phyloP scores from a whole-genome alignment of 2,113 vertebrate genomes.

The Chionomys nivalis region DNA sequence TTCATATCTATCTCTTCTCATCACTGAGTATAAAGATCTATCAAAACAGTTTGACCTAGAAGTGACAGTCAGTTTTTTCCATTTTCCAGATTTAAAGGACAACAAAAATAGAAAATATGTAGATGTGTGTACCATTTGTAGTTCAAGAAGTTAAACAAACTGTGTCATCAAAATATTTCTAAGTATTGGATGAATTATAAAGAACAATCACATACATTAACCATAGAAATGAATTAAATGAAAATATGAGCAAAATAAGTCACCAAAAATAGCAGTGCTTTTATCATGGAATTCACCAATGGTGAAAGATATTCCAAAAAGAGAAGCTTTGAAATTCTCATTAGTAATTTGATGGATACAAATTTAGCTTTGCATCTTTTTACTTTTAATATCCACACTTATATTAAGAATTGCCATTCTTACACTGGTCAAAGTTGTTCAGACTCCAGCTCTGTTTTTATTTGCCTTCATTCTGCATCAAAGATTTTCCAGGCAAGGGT shows the following conservation, averaged over 20 bases:
- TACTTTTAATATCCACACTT: background rate
- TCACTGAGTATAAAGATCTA: slow-evolving; percentile 3
- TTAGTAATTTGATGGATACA: background rate
- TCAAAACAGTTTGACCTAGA: background rate
- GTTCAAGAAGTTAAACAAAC: background rate
- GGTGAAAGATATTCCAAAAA: background rate
- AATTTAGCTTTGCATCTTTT: background rate
- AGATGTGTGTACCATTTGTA: background rate
- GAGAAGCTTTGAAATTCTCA: background rate
- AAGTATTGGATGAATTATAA: background rate
- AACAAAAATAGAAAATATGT: background rate
- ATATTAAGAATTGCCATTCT: background rate
- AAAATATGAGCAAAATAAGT: background rate
- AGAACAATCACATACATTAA: background rate
- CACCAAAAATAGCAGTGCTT: background rate
- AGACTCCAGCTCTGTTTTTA: background rate
- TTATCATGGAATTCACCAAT: background rate
- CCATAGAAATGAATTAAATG: background rate
- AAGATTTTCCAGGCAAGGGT: background rate
- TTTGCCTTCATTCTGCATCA: background rate
- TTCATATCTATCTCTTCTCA: background rate
- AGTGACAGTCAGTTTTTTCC: background rate
- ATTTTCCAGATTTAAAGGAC: background rate
- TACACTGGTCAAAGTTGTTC: background rate
- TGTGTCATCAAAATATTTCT: background rate